These are phyloP conservation scores for Neodiprion virginianus DNA, from an alignment of 1,140 invertebrate species.

Conservation along the genomic window DNA sequence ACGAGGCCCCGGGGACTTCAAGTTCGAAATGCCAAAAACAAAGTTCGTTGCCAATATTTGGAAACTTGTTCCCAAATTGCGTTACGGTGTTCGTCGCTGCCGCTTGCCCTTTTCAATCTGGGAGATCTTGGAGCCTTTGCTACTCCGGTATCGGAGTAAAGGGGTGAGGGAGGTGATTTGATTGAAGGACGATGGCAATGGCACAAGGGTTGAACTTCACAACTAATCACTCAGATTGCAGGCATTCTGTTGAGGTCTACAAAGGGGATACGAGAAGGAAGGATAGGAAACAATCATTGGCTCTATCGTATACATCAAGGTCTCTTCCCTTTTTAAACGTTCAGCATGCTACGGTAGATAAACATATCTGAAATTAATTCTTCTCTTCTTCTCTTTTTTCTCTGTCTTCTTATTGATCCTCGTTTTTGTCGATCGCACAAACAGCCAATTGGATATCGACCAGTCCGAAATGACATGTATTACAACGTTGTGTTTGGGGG, in stretches of 20 bases:
- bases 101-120: neutral
- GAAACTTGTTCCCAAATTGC: neutral
- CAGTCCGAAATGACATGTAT: too few relatives aligned
- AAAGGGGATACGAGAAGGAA: neutral
- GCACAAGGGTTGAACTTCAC: neutral
- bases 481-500: too few relatives aligned
- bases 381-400: too few relatives aligned
- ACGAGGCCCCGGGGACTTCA: conserved; percentile 1
- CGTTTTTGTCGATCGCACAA: too few relatives aligned
- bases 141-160: neutral
- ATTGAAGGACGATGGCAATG: conserved; percentile 8
- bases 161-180: neutral
- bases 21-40: conserved; percentile 7
- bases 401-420: too few relatives aligned
- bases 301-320: too few relatives aligned
- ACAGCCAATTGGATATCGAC: too few relatives aligned
- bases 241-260: neutral
- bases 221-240: conserved; percentile 15
- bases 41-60: conserved; percentile 5
- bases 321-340: too few relatives aligned
- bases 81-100: neutral
- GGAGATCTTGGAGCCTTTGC: neutral
- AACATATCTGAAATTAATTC: too few relatives aligned
- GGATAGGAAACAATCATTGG: neutral
- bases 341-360: too few relatives aligned